These are phyloP conservation scores for Prochilodus magdalenae DNA, from an alignment of 2,113 vertebrate species.

Conservation along the genomic window DNA sequence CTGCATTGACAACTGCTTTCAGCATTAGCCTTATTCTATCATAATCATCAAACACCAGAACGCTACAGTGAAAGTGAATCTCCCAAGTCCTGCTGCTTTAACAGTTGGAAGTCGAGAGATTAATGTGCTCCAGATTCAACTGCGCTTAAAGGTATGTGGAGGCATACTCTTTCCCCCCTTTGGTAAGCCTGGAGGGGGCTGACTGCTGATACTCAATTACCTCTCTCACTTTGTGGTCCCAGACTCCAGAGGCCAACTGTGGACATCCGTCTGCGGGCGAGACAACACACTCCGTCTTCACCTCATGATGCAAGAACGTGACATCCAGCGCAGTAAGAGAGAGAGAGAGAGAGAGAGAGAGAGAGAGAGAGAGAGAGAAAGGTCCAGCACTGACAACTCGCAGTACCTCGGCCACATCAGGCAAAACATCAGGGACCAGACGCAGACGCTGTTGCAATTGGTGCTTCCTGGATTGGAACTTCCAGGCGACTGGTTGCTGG, in stretches of 20 bases:
- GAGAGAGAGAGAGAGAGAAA: constrained; percentile 46
- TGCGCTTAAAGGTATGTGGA: constrained; percentile 52
- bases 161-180: constrained; percentile 29
- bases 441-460: constrained; percentile 56
- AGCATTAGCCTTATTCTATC: not conserved
- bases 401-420: constrained; percentile 55
- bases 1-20: not conserved
- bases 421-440: constrained; percentile 50
- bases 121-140: constrained; percentile 49
- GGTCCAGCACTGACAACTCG: constrained; percentile 58
- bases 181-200: constrained; percentile 40
- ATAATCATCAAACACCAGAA: not conserved
- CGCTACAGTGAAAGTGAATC: not conserved
- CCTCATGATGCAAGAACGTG: constrained; percentile 69
- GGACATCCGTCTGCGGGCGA: constrained; percentile 50
- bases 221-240: constrained; percentile 43
- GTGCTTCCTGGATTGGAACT: constrained; percentile 66
- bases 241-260: constrained; percentile 48
- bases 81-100: constrained; percentile 25
- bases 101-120: constrained; percentile 45
- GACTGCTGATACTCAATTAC: constrained; percentile 53
- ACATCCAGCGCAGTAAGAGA: constrained; percentile 54
- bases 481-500: constrained; percentile 64
- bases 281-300: constrained; percentile 55
- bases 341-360: constrained; percentile 45